Base-by-base conservation (phyloP, 2,888 invertebrate species). In the Antheraea yamamai region DNA sequence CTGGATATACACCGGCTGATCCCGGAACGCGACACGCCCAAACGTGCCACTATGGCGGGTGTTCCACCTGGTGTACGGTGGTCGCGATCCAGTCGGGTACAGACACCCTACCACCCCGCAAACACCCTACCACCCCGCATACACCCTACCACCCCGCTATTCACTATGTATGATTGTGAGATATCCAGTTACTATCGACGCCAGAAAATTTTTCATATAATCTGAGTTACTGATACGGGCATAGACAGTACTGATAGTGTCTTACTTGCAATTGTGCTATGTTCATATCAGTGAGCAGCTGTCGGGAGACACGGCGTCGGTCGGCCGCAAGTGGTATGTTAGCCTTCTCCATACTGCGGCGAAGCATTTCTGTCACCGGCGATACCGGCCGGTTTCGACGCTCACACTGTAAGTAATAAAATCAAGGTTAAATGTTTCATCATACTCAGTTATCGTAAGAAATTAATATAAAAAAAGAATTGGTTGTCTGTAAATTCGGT, bases 201-300 rank as follows among this genome's bases (percentile, higher is more conserved):
- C 35, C 35, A 4, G 14, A 55, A 55, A 6, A 55, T 16, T 18
- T 55, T 3, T 55, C 18, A 55, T 18, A 58, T n/a, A 58, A 58
- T 58, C n/a, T n/a, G 2, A 58, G 58, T n/a, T 7, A 58, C n/a
- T 58, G 20, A n/a, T 61, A 61, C 20, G n/a, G n/a, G 2, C 0
- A 23, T n/a, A 61, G 12, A 66, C 16, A 4, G 6, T 47, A 47
- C 12, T 7, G 47, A 12, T 47, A 23, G 23, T 61, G 23, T 64
- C 20, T 72, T 82, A 94, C 95, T 93, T 95, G 95, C 77, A 98
- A 94, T 93, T 99, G 98, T 61, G 98, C 98, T 77, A 99, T 96
- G 91, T 98, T 99, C 97, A 99, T 98, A 88, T 98, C 98, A 39
- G 98, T 98, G 82, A 99, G 95, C 83, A 98, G 96, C 87, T 97